Evolutionary conservation across 1,140 invertebrate species (phyloP), one percentile per base, ranked within the genome.

Genomic region (Drosophila pruinosa): DNA sequence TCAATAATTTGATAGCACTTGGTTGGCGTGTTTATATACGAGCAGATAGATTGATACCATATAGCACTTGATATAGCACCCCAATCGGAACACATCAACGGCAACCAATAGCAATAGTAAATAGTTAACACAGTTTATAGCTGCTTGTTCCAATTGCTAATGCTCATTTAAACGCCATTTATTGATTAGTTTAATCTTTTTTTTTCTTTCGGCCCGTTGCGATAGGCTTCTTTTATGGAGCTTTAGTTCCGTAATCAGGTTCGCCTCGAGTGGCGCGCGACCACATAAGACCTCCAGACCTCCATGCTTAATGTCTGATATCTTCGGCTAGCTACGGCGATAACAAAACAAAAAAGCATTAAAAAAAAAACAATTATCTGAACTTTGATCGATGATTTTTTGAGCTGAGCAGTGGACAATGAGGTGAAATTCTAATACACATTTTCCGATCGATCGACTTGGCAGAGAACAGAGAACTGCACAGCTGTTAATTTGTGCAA

Each of bases 321-420:
- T 56, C 19, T 64, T 65, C 24, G 39, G 39, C 43, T 31, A 52
- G 62, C 52, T 50, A 34, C 22, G 41, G 22, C 39, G 62, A 72
- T 68, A 68, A 72, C 43, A 34, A 7, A 31, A 31, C 10, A 34
- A 4, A 12, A n/a, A 31, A 31, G 2, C n/a, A 12, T 3, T 4
- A 12, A 1, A 12, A 53, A 38, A 19, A 38, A 72, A 26, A 17
- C 50, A 52, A 65, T 72, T 72, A 72, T 69, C 64, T 58, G 64
- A 28, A 61, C 57, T 64, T 74, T 82, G 77, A 85, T 85, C 76
- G 80, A 85, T 85, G 72, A 43, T 34, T 70, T 80, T 80, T 80
- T 57, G 72, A 85, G 76, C 53, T 56, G 17, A 17, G 8, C 34
- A 17, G 24, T 41, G 7, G 14, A 15, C 3, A 53, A 50, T 10